Base-by-base conservation (phyloP, 2,797 vertebrate species). In the Manis javanica region DNA sequence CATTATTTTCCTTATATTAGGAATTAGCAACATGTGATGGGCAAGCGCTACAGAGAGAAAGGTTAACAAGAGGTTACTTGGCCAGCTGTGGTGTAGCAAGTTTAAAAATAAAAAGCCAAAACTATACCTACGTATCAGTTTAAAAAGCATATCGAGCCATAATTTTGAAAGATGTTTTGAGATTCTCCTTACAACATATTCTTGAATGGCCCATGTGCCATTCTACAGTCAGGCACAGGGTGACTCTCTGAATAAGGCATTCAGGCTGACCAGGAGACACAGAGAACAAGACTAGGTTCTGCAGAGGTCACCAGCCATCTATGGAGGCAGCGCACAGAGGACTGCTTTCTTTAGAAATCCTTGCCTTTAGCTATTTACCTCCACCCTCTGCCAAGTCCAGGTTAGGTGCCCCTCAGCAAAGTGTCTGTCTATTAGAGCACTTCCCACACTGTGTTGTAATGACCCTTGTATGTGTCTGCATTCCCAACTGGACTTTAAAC, bases 1-100 rank as follows among this genome's bases (percentile, higher is more conserved):
- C 23, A 39, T 42, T 46, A 34, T 59, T 79, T 87, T 74, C 79
- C 9, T 88, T 71, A n/a, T 39, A 64, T 72, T 72, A 81, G 69
- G 49, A 71, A 90, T 77, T 61, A 86, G 26, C 68, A 95, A 97
- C 92, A 68, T 55, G 5, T 42, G 34, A 72, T 42, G 14, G 81
- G 31, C 29, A 83, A 59, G 34, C 39, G 37, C 29, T 7, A 42
- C 0, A 24, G 1, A 66, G 39, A 55, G 42, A 95, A 94, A 90
- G 37, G 26, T 39, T 31, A 55, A 29, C 34, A 24, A 91, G 71
- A 82, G 34, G 1, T n/a, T 87, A 57, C 64, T 71, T 85, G 59
- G 42, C 49, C 51, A 82, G 72, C 19, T 37, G 34, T 77, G 69
- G 12, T 29, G 37, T 2, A 64, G 59, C 84, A 75, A 61, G 12